Percentiles rank a stretch among this genome's conserved stretches.
Conservation (phyloP, 2,888 invertebrate species). For the Erynnis tages region DNA sequence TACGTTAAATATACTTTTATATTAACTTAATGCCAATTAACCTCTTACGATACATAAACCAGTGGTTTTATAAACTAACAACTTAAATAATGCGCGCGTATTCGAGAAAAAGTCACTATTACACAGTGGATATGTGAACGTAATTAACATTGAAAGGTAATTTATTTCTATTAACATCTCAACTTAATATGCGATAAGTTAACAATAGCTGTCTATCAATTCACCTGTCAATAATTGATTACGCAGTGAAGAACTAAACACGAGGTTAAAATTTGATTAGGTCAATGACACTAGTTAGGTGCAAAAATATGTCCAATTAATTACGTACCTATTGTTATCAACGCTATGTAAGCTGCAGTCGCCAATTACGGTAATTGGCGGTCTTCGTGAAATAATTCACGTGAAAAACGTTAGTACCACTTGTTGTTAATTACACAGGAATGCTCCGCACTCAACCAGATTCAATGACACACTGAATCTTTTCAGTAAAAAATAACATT, state of each 20-base stretch:
- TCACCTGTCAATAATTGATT: neutral
- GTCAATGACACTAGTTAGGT: slow-evolving; percentile 14
- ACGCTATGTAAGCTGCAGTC: neutral
- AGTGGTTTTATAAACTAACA: too few relatives aligned
- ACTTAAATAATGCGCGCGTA: too few relatives aligned
- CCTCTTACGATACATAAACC: too few relatives aligned
- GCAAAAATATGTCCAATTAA: slow-evolving; percentile 12
- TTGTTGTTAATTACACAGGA: slow-evolving; percentile 22
- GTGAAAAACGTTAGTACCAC: slow-evolving; percentile 18
- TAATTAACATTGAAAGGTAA: neutral
- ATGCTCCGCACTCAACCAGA: slow-evolving; percentile 58
- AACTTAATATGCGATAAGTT: neutral
- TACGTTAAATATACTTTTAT: too few relatives aligned
- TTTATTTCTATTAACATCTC: neutral
- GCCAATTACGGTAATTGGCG: slow-evolving; percentile 20
- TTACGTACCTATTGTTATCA: slow-evolving; percentile 24
- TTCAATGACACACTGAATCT: slow-evolving; percentile 61
- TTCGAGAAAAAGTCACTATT: too few relatives aligned
- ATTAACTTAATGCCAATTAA: too few relatives aligned
- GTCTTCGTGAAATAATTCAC: slow-evolving; percentile 5
- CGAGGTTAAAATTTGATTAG: slow-evolving; percentile 4
- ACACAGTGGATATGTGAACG: too few relatives aligned
- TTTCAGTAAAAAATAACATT: slow-evolving; percentile 52
- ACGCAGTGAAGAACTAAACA: neutral
- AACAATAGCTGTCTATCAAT: neutral